Evolutionary conservation across 2,888 invertebrate species (phyloP).

Genomic region (Philaethria dido): DNA sequence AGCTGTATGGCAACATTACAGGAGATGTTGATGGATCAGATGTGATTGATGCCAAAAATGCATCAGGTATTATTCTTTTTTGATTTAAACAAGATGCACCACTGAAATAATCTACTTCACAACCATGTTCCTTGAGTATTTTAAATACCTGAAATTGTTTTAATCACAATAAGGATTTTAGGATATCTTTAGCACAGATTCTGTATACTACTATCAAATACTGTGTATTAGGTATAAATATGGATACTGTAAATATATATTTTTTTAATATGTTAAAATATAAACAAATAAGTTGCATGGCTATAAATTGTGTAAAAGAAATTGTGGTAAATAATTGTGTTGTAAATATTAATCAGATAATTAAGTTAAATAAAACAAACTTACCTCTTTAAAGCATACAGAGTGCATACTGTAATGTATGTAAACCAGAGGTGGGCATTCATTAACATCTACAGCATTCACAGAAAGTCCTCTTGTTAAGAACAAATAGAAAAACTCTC

Average conservation of each 20-base stretch:
- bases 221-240: too few species aligned
- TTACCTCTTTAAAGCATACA: conserved; percentile 68
- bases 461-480: conserved; percentile 70
- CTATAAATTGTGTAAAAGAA: too few species aligned
- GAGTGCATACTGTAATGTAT: conserved; percentile 66
- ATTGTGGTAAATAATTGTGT: too few species aligned
- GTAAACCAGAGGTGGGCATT: conserved; percentile 77
- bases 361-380: conserved; percentile 43
- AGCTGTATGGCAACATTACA: conserved; percentile 67
- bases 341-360: too few species aligned
- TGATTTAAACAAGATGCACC: conserved; percentile 42
- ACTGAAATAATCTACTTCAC: conserved; percentile 74
- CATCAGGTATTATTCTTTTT: conserved; percentile 65
- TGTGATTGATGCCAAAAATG: conserved; percentile 66
- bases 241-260: too few species aligned
- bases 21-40: conserved; percentile 61
- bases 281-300: too few species aligned
- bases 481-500: conserved; percentile 68
- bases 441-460: conserved; percentile 63
- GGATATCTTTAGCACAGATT: too few species aligned
- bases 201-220: too few species aligned
- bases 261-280: too few species aligned
- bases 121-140: conserved; percentile 68
- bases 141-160: conserved; percentile 63
- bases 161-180: neutral